phyloP scores from a whole-genome alignment of 2,797 vertebrate species.

The Neopelma chrysocephalum region DNA sequence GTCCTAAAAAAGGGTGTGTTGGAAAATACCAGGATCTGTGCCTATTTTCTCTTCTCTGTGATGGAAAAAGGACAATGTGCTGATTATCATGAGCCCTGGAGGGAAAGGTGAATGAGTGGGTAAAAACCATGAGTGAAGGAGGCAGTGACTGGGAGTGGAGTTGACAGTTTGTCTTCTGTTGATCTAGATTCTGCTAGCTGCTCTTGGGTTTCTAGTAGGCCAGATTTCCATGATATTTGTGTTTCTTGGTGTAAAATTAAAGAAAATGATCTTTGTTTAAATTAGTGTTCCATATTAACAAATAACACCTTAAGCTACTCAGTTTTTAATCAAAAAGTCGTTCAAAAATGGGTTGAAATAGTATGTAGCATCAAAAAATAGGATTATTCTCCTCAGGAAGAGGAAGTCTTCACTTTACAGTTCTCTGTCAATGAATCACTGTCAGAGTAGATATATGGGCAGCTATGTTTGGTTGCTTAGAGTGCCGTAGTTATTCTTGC shows the following conservation, averaged over 20 bases:
- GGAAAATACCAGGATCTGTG: not conserved
- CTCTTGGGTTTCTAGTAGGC: not conserved
- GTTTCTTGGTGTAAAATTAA: not conserved
- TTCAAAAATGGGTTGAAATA: not conserved
- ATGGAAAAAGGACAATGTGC: not conserved
- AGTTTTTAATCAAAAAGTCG: not conserved
- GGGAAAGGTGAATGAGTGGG: not conserved
- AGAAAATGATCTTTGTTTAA: not conserved
- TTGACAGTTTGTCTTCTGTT: not conserved
- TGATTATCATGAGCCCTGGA: not conserved
- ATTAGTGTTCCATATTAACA: not conserved
- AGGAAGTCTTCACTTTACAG: not conserved
- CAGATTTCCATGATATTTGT: not conserved
- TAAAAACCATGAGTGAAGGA: not conserved
- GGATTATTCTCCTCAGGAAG: not conserved
- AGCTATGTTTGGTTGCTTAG: not conserved
- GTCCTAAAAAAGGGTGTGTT: not conserved
- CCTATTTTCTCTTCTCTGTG: not conserved
- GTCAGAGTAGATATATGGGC: not conserved
- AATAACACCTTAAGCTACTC: not conserved
- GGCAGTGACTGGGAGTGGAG: not conserved
- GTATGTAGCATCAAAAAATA: not conserved
- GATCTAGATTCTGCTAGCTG: not conserved
- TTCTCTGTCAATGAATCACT: not conserved
- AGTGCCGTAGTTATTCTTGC: not conserved